These are phyloP conservation scores for Pseudolycoriella hygida DNA, from an alignment of 2,888 invertebrate genomes.

Conservation along the genomic window DNA sequence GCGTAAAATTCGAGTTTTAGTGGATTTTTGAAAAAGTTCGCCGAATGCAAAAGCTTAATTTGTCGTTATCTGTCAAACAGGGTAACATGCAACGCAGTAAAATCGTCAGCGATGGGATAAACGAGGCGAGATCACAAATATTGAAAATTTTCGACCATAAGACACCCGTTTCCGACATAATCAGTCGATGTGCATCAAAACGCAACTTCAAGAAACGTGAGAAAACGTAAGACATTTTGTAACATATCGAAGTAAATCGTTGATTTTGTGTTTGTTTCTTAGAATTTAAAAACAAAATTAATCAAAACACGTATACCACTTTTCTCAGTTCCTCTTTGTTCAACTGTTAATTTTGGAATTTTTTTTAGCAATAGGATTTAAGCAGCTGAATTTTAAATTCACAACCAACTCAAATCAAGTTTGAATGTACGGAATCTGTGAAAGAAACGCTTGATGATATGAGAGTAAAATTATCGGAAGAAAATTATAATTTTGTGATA, in stretches of 20 bases:
- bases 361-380: not conserved
- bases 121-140: conserved; percentile 73
- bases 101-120: conserved; percentile 80
- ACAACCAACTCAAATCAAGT: too few relatives aligned
- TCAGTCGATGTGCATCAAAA: conserved; percentile 81
- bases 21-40: too few relatives aligned
- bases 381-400: not conserved
- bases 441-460: too few relatives aligned
- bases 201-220: conserved; percentile 84
- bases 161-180: conserved; percentile 71
- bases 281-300: too few relatives aligned
- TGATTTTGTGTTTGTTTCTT: too few relatives aligned
- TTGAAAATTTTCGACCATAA: conserved; percentile 85
- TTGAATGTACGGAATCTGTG: too few relatives aligned
- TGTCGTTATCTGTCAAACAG: conserved; percentile 30
- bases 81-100: conserved; percentile 90
- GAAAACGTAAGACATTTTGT: conserved; percentile 25
- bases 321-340: not conserved
- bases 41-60: conserved; percentile 4
- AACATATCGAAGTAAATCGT: not conserved
- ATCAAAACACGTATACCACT: too few relatives aligned
- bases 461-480: too few relatives aligned
- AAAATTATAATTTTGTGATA: too few relatives aligned
- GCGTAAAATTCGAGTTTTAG: too few relatives aligned
- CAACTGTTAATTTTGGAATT: not conserved